Conservation (phyloP, 1,140 invertebrate genomes). For the Dendroctonus ponderosae region DNA sequence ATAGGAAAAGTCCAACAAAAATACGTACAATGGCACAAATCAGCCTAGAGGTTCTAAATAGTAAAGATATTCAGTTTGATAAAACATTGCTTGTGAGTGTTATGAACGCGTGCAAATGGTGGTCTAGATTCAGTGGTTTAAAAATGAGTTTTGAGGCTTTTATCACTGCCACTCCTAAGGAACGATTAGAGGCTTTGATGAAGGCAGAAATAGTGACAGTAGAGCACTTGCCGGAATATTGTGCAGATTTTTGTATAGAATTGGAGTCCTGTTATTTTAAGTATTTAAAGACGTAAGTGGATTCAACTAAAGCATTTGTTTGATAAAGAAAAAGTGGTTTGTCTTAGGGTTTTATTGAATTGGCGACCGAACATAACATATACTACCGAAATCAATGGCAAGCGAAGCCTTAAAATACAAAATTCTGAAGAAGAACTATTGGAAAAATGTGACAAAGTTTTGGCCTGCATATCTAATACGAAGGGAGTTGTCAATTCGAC, state of each 20-base stretch:
- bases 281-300: constrained; percentile 38
- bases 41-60: constrained; percentile 1
- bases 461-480: constrained; percentile 26
- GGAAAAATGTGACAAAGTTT: constrained; percentile 31
- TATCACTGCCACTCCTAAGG: constrained; percentile 27
- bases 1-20: constrained; percentile 20
- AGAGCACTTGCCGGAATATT: constrained; percentile 34
- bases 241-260: constrained; percentile 42
- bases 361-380: constrained; percentile 43
- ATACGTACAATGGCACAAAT: constrained; percentile 13
- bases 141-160: constrained; percentile 36
- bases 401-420: constrained; percentile 30
- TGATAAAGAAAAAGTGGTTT: background rate
- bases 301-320: background rate
- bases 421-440: constrained; percentile 30
- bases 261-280: constrained; percentile 33
- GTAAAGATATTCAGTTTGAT: background rate
- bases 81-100: constrained; percentile 9
- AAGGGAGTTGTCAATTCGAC: constrained; percentile 4
- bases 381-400: constrained; percentile 23
- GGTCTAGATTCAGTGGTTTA: constrained; percentile 31
- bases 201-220: constrained; percentile 30
- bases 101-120: constrained; percentile 39
- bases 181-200: constrained; percentile 39
- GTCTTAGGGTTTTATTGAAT: constrained; percentile 34